These are phyloP conservation scores for Lordiphosa clarofinis DNA, from an alignment of 1,140 invertebrate genomes.

Conservation along the genomic window DNA sequence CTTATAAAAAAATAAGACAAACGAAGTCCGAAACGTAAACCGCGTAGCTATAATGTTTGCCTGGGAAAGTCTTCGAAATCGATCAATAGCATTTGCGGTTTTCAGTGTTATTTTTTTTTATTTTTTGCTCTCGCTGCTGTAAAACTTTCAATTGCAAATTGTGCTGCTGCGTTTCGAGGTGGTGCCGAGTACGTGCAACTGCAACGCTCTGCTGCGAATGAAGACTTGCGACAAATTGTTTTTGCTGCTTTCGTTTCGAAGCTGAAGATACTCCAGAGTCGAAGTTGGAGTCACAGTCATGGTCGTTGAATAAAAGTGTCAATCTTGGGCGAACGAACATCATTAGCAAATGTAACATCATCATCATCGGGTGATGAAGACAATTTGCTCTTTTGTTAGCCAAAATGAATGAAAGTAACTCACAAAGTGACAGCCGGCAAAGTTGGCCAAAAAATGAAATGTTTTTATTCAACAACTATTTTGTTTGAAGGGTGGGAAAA, in stretches of 20 bases:
- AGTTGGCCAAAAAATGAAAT: slow-evolving; percentile 1
- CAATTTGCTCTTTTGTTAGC: slow-evolving; percentile 50
- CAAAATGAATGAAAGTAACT: slow-evolving; percentile 57
- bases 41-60: slow-evolving; percentile 26
- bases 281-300: slow-evolving; percentile 58
- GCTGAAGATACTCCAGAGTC: slow-evolving; percentile 11
- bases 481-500: too few relatives aligned
- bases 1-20: slow-evolving; percentile 43
- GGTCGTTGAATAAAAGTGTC: slow-evolving; percentile 73
- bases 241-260: slow-evolving; percentile 48
- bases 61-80: slow-evolving; percentile 60
- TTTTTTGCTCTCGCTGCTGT: slow-evolving; percentile 2
- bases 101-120: slow-evolving; percentile 16
- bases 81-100: slow-evolving; percentile 46
- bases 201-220: slow-evolving; percentile 36
- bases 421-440: slow-evolving; percentile 33
- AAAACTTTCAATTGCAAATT: slow-evolving; percentile 67
- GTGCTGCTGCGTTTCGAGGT: slow-evolving; percentile 32
- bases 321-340: slow-evolving; percentile 48
- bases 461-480: too few relatives aligned
- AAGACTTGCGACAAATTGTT: slow-evolving; percentile 67
- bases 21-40: slow-evolving; percentile 22
- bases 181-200: slow-evolving; percentile 30
- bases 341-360: slow-evolving; percentile 36
- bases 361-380: slow-evolving; percentile 35